phyloP scores from a whole-genome alignment of 2,113 vertebrate genomes.

The Caracal caracal region DNA sequence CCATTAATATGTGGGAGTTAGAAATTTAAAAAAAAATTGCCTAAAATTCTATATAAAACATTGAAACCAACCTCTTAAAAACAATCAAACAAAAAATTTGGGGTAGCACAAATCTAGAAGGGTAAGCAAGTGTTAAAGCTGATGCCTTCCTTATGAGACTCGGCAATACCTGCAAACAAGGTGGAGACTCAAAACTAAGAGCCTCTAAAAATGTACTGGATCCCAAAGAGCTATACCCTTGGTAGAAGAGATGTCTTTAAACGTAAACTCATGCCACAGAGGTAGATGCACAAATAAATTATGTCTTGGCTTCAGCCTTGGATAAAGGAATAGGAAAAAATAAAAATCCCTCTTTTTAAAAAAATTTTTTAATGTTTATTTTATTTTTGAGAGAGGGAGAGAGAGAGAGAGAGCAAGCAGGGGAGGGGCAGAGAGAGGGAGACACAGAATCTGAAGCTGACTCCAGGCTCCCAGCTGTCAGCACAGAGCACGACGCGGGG shows the following conservation, averaged over 20 bases:
- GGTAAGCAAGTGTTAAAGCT: background rate
- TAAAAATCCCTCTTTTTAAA: background rate
- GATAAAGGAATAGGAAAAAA: background rate
- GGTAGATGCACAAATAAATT: background rate
- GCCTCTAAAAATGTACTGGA: background rate
- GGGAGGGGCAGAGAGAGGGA: no score
- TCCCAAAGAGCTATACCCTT: background rate
- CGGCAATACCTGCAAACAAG: background rate
- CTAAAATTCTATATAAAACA: background rate
- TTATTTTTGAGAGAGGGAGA: no score
- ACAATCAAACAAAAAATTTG: background rate
- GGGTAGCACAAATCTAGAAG: background rate
- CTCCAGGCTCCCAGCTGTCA: no score
- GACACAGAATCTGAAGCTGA: no score
- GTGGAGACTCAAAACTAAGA: background rate
- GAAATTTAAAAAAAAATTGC: background rate
- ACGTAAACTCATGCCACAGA: background rate
- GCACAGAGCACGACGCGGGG: no score
- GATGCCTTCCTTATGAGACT: background rate
- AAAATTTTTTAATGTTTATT: no score
- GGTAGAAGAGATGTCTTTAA: background rate
- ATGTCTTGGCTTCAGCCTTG: background rate
- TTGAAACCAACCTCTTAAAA: background rate
- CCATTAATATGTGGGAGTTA: background rate
- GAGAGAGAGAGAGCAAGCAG: no score